phyloP scores from a whole-genome alignment of 2,888 invertebrate species.

The Archaeoteleia sp. region DNA sequence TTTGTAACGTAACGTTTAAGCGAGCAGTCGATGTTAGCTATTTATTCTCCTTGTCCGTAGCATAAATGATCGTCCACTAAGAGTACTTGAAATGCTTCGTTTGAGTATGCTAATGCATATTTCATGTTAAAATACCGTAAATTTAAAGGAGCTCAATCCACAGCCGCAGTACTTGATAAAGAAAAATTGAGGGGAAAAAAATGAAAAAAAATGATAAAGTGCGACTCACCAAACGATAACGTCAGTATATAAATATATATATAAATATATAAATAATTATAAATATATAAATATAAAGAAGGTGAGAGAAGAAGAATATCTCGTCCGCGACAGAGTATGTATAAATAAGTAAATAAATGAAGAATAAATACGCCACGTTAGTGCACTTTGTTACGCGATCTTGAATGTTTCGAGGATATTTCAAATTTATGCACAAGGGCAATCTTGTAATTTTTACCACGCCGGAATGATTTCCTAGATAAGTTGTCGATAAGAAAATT shows the following conservation, averaged over 20 bases:
- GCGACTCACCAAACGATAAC: slow-evolving; percentile 7
- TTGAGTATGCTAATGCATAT: slow-evolving; percentile 58
- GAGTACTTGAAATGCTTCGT: slow-evolving; percentile 68
- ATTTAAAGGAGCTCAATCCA: slow-evolving; percentile 63
- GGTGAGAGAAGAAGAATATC: slow-evolving; percentile 20
- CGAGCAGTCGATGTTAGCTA: slow-evolving; percentile 71
- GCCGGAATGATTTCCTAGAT: slow-evolving; percentile 53
- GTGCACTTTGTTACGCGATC: slow-evolving; percentile 55
- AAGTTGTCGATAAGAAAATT: slow-evolving; percentile 50
- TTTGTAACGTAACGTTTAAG: slow-evolving; percentile 64
- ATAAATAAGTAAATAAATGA: slow-evolving; percentile 16
- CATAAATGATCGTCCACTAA: slow-evolving; percentile 71
- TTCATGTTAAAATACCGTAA: slow-evolving; percentile 62
- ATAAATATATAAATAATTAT: slow-evolving; percentile 46
- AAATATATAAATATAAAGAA: slow-evolving; percentile 49
- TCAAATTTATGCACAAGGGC: slow-evolving; percentile 62
- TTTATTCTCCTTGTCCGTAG: slow-evolving; percentile 70
- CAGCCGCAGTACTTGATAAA: slow-evolving; percentile 46
- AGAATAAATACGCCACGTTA: slow-evolving; percentile 47
- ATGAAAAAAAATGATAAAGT: too few relatives aligned
- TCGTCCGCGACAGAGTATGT: slow-evolving; percentile 29
- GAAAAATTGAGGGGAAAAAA: too few relatives aligned
- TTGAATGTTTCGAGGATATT: slow-evolving; percentile 55
- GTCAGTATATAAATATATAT: slow-evolving; percentile 17
- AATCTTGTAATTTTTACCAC: slow-evolving; percentile 61